Conservation (phyloP, 2,113 vertebrate species). For the Scomber japonicus region DNA sequence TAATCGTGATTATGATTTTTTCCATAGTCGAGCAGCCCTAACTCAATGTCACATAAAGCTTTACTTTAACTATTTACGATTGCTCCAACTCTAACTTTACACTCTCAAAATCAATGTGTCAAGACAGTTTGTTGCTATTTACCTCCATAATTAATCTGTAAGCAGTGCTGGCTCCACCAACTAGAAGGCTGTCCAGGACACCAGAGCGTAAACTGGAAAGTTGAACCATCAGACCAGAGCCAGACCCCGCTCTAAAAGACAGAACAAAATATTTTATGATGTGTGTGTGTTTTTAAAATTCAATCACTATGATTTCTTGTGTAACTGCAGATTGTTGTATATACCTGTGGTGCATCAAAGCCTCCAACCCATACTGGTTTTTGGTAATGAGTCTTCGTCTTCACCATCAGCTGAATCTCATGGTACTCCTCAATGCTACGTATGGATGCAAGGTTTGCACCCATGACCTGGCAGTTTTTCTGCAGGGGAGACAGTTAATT, state of each 20-base stretch:
- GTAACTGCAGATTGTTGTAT: no score
- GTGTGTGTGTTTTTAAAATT: no score
- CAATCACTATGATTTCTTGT: no score
- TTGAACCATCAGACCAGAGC: conserved; percentile 12
- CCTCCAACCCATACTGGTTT: not conserved
- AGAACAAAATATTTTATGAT: not conserved
- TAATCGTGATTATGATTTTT: no score
- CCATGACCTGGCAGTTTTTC: not conserved
- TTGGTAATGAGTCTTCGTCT: rapidly evolving
- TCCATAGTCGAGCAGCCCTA: no score
- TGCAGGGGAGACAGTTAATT: not conserved
- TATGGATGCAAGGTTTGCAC: not conserved
- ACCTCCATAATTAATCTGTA: conserved; percentile 25
- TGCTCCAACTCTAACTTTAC: no score
- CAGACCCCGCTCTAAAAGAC: not conserved
- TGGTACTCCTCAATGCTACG: not conserved
- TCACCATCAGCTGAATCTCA: not conserved
- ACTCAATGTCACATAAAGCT: no score
- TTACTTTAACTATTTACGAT: no score
- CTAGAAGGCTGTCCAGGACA: no score
- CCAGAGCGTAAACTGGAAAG: not conserved
- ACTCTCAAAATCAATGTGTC: no score
- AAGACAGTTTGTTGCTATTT: not conserved
- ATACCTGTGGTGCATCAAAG: not conserved
- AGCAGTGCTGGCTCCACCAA: not conserved